Evolutionary conservation across 2,888 invertebrate genomes (phyloP), one percentile per base, ranked within the genome.

Genomic region (Harmothoe impar): DNA sequence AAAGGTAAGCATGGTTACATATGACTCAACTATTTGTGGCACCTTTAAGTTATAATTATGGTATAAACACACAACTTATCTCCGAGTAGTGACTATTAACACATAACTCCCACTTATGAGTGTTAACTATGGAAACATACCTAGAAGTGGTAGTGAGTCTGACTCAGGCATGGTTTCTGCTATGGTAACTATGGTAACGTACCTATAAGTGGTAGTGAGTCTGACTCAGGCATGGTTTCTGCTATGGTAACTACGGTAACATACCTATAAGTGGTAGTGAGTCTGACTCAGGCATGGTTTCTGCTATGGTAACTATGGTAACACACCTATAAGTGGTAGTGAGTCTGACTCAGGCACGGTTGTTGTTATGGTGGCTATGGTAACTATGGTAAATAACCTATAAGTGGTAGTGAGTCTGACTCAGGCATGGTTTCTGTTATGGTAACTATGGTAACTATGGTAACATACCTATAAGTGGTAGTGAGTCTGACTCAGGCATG

Each of bases 131-230:
- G 43, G 25, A 20, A 17, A 92, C 93, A 92, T 92, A 95, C 95
- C 95, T 89, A 95, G 93, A 17, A 95, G 93, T 15, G 95, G 95
- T 17, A 95, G 94, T 0, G 95, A 94, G 90, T 95, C 95, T 20
- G 95, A 95, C 90, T 96, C 95, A 0, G 95, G 95, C 20, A 95
- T 95, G 91, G 96, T 95, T 91, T 96, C 95, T n/a, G 95, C 95
- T 35, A 95, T 95, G 62, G 95, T 92, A 51, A 96, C 54, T 10
- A 17, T 52, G 10, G n/a, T 20, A 3, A 92, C 93, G 92, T 92
- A 95, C 95, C 95, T 89, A 95, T 94, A 17, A 95, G 93, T 17
- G 95, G 95, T 17, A 95, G 94, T 0, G 95, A 94, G 90, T 95
- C 95, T 20, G 95, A 95, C 90, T 95, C 95, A 0, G 95, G 95